These are phyloP conservation scores for Trypoxylon attenuatum DNA, from an alignment of 2,888 invertebrate species.

Conservation along the genomic window DNA sequence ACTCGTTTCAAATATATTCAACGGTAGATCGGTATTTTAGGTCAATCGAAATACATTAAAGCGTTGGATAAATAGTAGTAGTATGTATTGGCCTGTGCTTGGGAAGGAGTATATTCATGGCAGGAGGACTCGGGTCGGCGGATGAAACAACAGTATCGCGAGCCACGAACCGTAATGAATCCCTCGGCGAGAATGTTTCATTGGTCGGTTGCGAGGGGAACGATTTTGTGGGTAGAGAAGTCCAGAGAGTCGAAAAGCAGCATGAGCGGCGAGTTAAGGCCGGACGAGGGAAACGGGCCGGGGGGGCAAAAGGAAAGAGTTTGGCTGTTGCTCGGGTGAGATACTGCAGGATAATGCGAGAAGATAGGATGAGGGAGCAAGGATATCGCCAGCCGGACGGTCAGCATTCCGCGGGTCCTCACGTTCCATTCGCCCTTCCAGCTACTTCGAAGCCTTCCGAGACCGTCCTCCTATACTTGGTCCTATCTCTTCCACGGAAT, in stretches of 20 bases:
- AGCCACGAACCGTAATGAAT: too few relatives aligned
- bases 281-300: neutral
- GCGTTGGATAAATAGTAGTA: too few relatives aligned
- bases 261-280: neutral
- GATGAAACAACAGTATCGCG: too few relatives aligned
- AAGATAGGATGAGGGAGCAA: constrained; percentile 57
- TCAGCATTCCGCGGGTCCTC: constrained; percentile 64
- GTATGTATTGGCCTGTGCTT: too few relatives aligned
- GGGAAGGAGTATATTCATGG: too few relatives aligned
- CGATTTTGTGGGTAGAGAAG: too few relatives aligned
- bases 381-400: constrained; percentile 58
- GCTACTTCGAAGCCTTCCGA: constrained; percentile 51
- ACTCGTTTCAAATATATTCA: too few relatives aligned
- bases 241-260: neutral
- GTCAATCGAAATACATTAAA: too few relatives aligned
- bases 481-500: constrained; percentile 42
- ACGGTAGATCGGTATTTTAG: too few relatives aligned
- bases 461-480: constrained; percentile 26
- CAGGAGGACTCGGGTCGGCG: too few relatives aligned
- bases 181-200: constrained; percentile 14
- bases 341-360: constrained; percentile 53
- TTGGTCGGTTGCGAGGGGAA: too few relatives aligned
- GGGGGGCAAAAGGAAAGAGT: constrained; percentile 7
- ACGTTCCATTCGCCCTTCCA: constrained; percentile 58
- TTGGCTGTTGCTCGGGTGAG: constrained; percentile 39